Conservation (phyloP, 2,113 vertebrate genomes). For the Ciconia stormi region DNA sequence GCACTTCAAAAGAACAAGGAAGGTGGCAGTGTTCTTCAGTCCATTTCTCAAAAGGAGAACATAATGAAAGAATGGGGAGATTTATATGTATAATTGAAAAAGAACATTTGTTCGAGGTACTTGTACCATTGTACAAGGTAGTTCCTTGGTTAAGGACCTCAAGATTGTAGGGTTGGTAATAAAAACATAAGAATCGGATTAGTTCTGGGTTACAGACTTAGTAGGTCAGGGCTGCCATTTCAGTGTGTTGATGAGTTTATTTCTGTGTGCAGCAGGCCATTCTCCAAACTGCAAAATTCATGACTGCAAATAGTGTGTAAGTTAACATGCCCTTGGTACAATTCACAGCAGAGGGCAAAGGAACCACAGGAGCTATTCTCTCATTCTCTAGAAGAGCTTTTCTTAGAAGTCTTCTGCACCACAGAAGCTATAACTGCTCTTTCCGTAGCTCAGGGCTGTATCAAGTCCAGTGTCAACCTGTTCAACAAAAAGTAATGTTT, state of each 20-base stretch:
- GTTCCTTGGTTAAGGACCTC: neutral
- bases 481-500: neutral
- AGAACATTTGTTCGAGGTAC: neutral
- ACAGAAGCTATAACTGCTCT: neutral
- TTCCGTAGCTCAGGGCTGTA: neutral
- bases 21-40: neutral
- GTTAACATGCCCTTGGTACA: neutral
- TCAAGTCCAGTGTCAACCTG: neutral
- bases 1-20: neutral
- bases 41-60: neutral
- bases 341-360: neutral
- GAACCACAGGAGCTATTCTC: neutral
- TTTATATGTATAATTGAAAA: neutral
- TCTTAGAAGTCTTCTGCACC: neutral
- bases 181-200: neutral
- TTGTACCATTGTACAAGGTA: neutral
- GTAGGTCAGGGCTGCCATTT: neutral
- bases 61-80: neutral
- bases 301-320: rapidly evolving
- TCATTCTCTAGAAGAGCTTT: neutral
- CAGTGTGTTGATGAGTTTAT: neutral
- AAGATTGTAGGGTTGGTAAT: neutral
- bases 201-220: neutral
- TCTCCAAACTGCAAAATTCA: neutral
- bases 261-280: neutral